These are phyloP conservation scores for Sebastolobus altivelis DNA, from an alignment of 2,797 vertebrate genomes.

Conservation along the genomic window DNA sequence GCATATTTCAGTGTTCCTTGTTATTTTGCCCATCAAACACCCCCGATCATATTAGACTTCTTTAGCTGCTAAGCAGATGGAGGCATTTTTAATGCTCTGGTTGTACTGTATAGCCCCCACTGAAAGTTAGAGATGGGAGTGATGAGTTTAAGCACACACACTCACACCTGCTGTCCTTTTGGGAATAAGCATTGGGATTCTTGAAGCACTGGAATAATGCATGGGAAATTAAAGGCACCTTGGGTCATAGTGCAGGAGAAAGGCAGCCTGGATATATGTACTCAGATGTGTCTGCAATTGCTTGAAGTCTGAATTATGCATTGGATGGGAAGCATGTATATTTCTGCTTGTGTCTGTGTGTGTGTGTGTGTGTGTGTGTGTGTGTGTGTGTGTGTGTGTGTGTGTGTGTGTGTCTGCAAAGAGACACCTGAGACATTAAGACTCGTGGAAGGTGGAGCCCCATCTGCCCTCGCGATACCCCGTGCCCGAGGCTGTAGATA, in stretches of 20 bases:
- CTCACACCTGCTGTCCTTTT: conserved; percentile 14
- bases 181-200: conserved; percentile 30
- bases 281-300: conserved; percentile 35
- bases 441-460: conserved; percentile 40
- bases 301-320: conserved; percentile 58
- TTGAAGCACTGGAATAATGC: conserved; percentile 42
- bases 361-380: neutral
- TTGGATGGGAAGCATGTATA: conserved; percentile 32
- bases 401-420: conserved; percentile 2
- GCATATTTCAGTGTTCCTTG: neutral
- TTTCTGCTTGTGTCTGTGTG: conserved; percentile 30
- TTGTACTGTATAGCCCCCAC: conserved; percentile 36
- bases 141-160: conserved; percentile 28
- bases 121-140: conserved; percentile 31
- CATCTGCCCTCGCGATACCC: conserved; percentile 49
- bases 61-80: conserved; percentile 21
- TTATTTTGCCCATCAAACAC: conserved; percentile 25
- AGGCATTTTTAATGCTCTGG: conserved; percentile 27
- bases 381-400: no score
- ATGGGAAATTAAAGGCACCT: conserved; percentile 37
- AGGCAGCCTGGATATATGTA: conserved; percentile 26
- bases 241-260: conserved; percentile 46
- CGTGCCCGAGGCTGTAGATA: conserved; percentile 60
- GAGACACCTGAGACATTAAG: conserved; percentile 58
- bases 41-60: conserved; percentile 18